Evolutionary conservation across 1,140 invertebrate species (phyloP).

Genomic region (Saccostrea glomerata): DNA sequence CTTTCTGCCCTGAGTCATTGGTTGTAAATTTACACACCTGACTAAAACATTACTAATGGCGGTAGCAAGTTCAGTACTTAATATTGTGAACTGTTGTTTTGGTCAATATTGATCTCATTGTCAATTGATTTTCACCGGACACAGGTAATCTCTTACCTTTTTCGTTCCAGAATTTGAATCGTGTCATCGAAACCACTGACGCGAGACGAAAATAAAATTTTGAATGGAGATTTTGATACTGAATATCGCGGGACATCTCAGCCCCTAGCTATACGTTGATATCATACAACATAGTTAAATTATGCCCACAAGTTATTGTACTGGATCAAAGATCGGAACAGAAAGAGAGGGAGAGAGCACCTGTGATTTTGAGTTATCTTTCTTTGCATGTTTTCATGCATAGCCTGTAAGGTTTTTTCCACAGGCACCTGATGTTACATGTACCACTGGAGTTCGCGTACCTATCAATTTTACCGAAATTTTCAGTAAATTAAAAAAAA

Average conservation of each 20-base stretch:
- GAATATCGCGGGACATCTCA: not conserved
- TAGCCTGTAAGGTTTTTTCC: no score
- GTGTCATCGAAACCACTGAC: not conserved
- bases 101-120: not conserved
- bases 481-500: no score
- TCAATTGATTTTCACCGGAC: not conserved
- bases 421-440: no score
- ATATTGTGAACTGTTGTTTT: not conserved
- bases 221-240: not conserved
- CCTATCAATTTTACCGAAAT: no score
- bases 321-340: not conserved
- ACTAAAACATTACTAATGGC: not conserved
- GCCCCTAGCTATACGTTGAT: not conserved
- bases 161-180: not conserved
- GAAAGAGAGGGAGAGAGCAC: not conserved
- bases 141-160: not conserved
- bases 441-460: no score
- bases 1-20: slow-evolving; percentile 18
- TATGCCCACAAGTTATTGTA: not conserved
- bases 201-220: not conserved
- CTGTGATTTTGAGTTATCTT: not conserved
- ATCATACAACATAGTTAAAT: not conserved
- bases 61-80: not conserved
- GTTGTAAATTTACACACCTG: not conserved
- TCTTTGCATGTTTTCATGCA: not conserved